Conservation (phyloP, 2,113 vertebrate genomes). For the Chionomys nivalis region DNA sequence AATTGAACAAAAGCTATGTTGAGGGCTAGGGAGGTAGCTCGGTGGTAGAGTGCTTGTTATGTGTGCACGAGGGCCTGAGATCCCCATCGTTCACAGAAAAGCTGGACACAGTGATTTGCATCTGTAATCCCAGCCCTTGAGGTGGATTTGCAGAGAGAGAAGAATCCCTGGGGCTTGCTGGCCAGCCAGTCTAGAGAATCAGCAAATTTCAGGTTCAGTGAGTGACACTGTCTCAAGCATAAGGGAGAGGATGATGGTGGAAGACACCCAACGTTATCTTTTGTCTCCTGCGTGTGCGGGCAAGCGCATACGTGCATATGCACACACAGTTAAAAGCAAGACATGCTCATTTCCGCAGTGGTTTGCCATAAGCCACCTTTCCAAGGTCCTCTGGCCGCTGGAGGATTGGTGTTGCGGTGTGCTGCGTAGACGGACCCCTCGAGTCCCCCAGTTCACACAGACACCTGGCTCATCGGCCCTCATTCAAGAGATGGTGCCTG, state of each 20-base stretch:
- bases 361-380: background rate
- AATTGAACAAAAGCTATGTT: background rate
- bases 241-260: background rate
- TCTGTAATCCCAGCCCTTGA: background rate
- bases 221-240: background rate
- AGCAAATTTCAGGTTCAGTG: background rate
- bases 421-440: rapidly evolving
- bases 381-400: rapidly evolving
- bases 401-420: background rate
- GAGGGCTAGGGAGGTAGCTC: background rate
- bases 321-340: background rate
- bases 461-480: background rate
- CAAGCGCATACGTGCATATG: rapidly evolving
- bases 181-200: background rate
- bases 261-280: background rate
- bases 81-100: background rate
- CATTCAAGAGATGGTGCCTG: too few relatives aligned
- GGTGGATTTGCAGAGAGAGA: background rate
- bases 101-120: too few relatives aligned
- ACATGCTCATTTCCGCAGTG: background rate
- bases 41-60: background rate
- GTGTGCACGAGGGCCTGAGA: too few relatives aligned
- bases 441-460: too few relatives aligned
- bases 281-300: background rate
- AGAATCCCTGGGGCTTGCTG: background rate